These are phyloP conservation scores for Herpailurus yagouaroundi DNA, from an alignment of 2,113 vertebrate genomes.

Conservation along the genomic window DNA sequence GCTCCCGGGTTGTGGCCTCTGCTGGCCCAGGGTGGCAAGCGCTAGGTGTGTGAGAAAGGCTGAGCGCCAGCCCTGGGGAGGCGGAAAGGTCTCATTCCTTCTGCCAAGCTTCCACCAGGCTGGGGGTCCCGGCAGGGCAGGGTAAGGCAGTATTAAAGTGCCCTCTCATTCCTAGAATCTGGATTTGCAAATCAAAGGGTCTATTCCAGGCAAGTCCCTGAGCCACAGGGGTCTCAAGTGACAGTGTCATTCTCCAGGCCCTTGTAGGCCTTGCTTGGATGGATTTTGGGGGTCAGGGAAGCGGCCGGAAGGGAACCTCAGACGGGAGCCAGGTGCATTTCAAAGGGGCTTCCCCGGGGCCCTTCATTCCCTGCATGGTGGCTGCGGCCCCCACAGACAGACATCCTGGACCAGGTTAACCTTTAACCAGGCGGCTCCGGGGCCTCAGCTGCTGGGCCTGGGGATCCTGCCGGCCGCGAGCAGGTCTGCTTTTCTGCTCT, in stretches of 20 bases:
- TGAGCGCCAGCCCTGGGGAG: neutral
- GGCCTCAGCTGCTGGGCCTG: neutral
- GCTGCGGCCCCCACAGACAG: constrained; percentile 73
- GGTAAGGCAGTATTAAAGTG: neutral
- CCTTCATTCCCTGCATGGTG: constrained; percentile 64
- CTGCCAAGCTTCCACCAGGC: neutral
- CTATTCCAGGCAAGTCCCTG: neutral
- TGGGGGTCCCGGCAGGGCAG: neutral
- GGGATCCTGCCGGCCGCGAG: constrained; percentile 51
- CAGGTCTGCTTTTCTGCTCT: constrained; percentile 81
- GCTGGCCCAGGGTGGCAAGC: neutral
- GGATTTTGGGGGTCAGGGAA: neutral
- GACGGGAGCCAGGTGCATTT: constrained; percentile 65
- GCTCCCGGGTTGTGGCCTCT: neutral
- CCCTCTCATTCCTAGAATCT: neutral
- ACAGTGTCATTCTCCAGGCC: neutral
- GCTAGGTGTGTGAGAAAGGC: neutral
- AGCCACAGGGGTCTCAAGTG: neutral
- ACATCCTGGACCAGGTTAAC: constrained; percentile 80
- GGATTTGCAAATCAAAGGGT: constrained; percentile 74
- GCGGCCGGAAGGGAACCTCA: neutral
- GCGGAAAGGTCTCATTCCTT: neutral
- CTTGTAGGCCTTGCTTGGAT: constrained; percentile 22
- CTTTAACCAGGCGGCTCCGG: constrained; percentile 77
- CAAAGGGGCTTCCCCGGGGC: constrained; percentile 46